Evolutionary conservation across 2,888 invertebrate genomes (phyloP), one percentile per base, ranked within the genome.

Genomic region (Neoaliturus tenellus): DNA sequence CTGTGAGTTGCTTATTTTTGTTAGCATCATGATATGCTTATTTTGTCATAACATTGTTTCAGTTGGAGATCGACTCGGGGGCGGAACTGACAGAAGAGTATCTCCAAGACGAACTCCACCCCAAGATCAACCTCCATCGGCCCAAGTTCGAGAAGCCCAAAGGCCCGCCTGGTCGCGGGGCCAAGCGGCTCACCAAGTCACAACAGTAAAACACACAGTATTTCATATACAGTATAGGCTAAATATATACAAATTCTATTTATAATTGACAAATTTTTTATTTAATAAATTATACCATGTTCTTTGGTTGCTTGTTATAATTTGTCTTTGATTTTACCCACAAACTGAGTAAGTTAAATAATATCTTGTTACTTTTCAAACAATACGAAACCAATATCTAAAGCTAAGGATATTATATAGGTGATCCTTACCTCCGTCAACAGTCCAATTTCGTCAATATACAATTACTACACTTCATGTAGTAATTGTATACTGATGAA

Each of bases 81-180:
- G 94, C 94, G 87, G 98, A 99, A 90, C 91, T 99, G 86, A 97
- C 96, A 0, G 97, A 98, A 90, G 96, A 96, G 88, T 98, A 94
- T 91, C 91, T 99, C 17, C 95, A 97, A 89, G 98, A 98, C 88
- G 98, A 98, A 91, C 93, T 99, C 84, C 98, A 99, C 91, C 99
- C 99, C 0, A 97, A 97, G 90, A 94, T 95, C 89, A 96, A 95
- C 90, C 93, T 97, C 58, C 96, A 97, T 90, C 93, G 96, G 87
- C 97, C 97, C 23, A 97, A 98, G 88, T 99, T 99, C 92, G 97
- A 97, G 85, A 98, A 98, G 91, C 99, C 99, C 0, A 98, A 98
- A 91, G 98, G 98, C 10, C 99, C 99, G 51, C 97, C 97, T 5
- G 96, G 96, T 89, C 93, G 98, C 88, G 98, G 98, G 55, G 98